These are phyloP conservation scores for Macrophya alboannulata DNA, from an alignment of 2,888 invertebrate genomes.

Conservation along the genomic window DNA sequence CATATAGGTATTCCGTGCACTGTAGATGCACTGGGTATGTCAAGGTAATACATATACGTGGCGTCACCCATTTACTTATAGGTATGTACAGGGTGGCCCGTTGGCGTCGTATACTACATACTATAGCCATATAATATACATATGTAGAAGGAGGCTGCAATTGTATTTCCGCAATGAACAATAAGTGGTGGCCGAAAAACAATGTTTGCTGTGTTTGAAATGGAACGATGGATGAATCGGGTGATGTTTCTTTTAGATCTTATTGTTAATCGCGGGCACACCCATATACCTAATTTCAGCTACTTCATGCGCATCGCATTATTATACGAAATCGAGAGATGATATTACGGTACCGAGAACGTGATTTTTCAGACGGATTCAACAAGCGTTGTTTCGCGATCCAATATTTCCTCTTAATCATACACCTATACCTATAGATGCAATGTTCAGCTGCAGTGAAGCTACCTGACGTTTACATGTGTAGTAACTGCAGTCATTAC, in stretches of 20 bases:
- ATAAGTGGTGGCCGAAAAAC: neutral
- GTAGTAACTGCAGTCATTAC: neutral
- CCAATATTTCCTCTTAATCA: neutral
- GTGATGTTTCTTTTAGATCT: neutral
- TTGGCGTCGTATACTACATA: neutral
- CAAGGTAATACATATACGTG: constrained; percentile 3
- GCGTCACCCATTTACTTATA: neutral
- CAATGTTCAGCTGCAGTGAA: neutral
- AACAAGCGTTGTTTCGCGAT: neutral
- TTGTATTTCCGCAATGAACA: neutral
- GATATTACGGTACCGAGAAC: neutral
- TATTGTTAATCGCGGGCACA: neutral
- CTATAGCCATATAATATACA: too few species aligned
- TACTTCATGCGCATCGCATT: too few species aligned
- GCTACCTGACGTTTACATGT: neutral
- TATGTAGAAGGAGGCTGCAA: too few species aligned
- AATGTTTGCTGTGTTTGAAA: neutral
- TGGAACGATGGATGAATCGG: neutral
- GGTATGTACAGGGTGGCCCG: neutral
- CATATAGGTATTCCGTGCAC: neutral
- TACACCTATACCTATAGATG: neutral
- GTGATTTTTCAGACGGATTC: neutral
- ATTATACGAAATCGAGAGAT: neutral
- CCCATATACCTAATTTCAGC: too few species aligned
- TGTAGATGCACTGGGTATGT: neutral